Evolutionary conservation across 2,888 invertebrate species (phyloP), one percentile per base, ranked within the genome.

Genomic region (Endomychus coccineus): DNA sequence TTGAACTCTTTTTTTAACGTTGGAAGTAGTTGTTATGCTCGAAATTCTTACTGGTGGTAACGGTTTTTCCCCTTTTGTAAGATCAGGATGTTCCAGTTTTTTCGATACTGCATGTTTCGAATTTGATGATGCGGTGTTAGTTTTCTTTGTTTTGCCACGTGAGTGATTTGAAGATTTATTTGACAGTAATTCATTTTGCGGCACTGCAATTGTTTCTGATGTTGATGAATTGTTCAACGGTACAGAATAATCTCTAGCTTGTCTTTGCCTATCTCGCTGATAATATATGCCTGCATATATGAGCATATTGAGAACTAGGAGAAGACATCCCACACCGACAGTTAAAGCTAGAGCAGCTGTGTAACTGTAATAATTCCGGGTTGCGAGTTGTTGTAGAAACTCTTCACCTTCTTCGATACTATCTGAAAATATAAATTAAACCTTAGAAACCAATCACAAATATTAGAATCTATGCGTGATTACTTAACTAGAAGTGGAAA

Each of bases 251-350:
- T 44, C 46, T 27, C 56, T 56, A 38, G 58, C 48, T 34, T 58
- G 53, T 17, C 62, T 54, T 42, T 78, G 72, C 2, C 78, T 68
- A 19, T 77, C 77, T n/a, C 81, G 65, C 56, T 82, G 82, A 48
- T 81, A 75, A 59, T 81, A 83, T 51, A 82, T 81, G 2, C 83
- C 84, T 2, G 84, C 83, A 55, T 83, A 84, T 46, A 84, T 83
- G 39, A 83, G 64, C 69, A 81, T 77, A 61, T 83, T 82, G 14
- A 83, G 70, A 2, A 81, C 74, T 13, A 83, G 66, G 16, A 83
- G 71, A 46, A 82, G 75, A 58, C 81, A 82, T 9, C 82, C 83
- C 1, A 83, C 79, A 5, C 81, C 81, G 5, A 82, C 80, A 3
- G 84, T 84, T 45, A 84, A 82, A 1, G 83, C 83, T 31, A 85